Evolutionary conservation across 2,113 vertebrate species (phyloP), one percentile per base, ranked within the genome.

Genomic region (Cyprinodon tularosa): DNA sequence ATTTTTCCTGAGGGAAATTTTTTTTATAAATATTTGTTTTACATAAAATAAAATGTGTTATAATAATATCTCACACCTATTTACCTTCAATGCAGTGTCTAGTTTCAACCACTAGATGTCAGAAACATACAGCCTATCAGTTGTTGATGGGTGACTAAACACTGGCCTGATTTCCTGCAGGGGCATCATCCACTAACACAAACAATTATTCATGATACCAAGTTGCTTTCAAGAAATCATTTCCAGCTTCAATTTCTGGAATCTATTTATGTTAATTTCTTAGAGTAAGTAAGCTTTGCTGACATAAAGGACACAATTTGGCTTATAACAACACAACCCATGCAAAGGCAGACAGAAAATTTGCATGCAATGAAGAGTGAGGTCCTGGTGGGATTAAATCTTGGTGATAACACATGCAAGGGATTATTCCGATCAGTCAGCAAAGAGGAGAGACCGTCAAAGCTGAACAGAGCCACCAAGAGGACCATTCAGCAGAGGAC

Each of bases 231-330:
- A 76, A 83, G 65, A 88, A 89, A 84, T 85, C 84, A 74, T 81
- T 80, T 76, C 74, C 66, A 69, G 72, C 70, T 73, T 84, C 76
- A 67, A 67, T 74, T 71, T 88, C 80, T 84, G 72, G 66, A 82
- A 86, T 91, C 65, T 82, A 81, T 87, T 85, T 77, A 88, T 86
- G 85, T 70, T 83, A 67, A 89, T 86, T 74, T 74, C 10, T 72
- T 60, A 62, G 61, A 61, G 76, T 74, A 62, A 78, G 63, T 66
- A 67, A 68, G 71, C 77, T 84, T 62, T 64, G 22, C 20, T 68
- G 64, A 77, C 84, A 84, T 65, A 85, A 90, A 82, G 86, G 40
- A 76, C 72, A 85, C 82, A 78, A 68, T 71, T 77, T 80, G 71
- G 62, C 15, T 80, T 85, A 86, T 78, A 74, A 88, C 80, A 76